These are phyloP conservation scores for Trachemys scripta DNA, from an alignment of 2,113 vertebrate species.

Conservation along the genomic window DNA sequence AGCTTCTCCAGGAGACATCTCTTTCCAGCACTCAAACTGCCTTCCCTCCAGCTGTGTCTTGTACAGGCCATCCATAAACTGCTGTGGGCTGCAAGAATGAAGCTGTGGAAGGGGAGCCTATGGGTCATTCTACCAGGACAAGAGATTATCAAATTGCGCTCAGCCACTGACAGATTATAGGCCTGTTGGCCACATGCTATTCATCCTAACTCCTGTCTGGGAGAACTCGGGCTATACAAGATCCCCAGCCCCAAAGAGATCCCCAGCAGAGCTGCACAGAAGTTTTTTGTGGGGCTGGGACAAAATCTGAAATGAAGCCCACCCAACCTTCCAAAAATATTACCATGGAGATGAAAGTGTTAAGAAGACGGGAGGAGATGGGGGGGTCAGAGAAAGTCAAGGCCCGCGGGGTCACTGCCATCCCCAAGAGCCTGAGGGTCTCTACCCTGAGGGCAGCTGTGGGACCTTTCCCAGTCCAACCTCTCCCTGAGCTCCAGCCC, in stretches of 20 bases:
- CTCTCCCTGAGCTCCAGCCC: no score
- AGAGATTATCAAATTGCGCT: background rate
- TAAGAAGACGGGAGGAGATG: no score
- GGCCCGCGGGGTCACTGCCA: no score
- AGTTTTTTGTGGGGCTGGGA: no score
- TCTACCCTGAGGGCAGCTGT: no score
- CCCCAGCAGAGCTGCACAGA: no score
- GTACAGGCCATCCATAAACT: background rate
- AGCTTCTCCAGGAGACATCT: background rate
- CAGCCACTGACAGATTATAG: background rate
- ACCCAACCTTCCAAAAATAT: no score
- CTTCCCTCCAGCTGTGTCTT: background rate
- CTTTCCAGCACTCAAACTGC: background rate
- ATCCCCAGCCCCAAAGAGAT: background rate
- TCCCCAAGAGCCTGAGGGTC: no score
- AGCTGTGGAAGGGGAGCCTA: background rate
- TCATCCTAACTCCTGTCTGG: background rate
- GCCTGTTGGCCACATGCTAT: background rate
- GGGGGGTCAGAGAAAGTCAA: no score
- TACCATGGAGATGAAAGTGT: no score
- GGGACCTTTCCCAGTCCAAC: no score
- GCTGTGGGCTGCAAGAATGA: background rate
- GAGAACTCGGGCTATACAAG: background rate
- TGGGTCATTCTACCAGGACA: background rate
- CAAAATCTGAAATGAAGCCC: no score